Percentiles rank a stretch among this genome's conserved stretches.
Conservation (phyloP, 64 coral and sea anemone genomes). For the Montipora foliosa region DNA sequence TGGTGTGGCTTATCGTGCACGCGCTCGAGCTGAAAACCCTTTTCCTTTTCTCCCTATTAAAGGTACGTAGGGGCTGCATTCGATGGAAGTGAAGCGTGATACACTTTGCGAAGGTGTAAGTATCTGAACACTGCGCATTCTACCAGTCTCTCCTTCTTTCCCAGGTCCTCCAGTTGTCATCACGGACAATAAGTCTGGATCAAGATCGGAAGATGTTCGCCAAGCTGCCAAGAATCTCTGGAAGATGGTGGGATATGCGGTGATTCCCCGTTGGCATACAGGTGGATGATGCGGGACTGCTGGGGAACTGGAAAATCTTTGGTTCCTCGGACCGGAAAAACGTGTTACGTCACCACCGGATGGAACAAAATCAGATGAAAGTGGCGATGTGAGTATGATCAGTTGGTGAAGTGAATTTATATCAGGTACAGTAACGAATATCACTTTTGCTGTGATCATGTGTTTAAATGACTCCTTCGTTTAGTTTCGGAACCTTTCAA, state of each 20-base stretch:
- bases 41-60: too few species aligned
- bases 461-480: too few species aligned
- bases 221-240: slow-evolving; percentile 56
- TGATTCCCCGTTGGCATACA: slow-evolving; percentile 83
- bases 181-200: slow-evolving; percentile 76
- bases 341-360: slow-evolving; percentile 66
- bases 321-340: slow-evolving; percentile 51
- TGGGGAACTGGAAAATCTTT: slow-evolving; percentile 47
- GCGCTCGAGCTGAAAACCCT: too few species aligned
- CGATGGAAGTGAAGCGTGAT: too few species aligned
- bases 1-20: too few species aligned
- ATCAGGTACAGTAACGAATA: slow-evolving; percentile 23
- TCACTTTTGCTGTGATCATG: too few species aligned
- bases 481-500: too few species aligned
- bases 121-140: neutral
- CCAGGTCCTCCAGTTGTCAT: slow-evolving; percentile 73
- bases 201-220: slow-evolving; percentile 53
- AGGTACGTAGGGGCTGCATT: too few species aligned
- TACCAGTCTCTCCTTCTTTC: neutral
- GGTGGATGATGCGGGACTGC: slow-evolving; percentile 62
- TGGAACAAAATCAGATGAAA: slow-evolving; percentile 29
- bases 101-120: too few species aligned
- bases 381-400: too few species aligned
- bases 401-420: too few species aligned
- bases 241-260: slow-evolving; percentile 58